phyloP scores from a whole-genome alignment of 2,797 vertebrate species.

The Eupleurogrammus muticus region DNA sequence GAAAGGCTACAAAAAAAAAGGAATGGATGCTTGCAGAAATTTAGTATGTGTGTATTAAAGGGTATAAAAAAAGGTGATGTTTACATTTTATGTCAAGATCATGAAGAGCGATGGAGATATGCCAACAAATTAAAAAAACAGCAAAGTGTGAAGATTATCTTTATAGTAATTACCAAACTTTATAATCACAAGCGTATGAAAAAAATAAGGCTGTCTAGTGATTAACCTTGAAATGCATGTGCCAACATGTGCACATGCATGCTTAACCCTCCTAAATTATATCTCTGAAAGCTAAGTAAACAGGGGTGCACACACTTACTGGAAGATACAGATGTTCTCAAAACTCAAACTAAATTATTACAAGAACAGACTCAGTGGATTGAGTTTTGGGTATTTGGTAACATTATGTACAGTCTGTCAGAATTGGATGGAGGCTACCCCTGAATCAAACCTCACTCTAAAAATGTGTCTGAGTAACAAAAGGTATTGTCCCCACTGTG shows the following conservation, averaged over 20 bases:
- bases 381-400: background rate
- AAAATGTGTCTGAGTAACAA: slow-evolving; percentile 37
- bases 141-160: slow-evolving; percentile 40
- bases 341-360: background rate
- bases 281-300: slow-evolving; percentile 36
- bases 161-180: slow-evolving; percentile 47
- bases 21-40: slow-evolving; percentile 22
- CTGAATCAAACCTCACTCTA: slow-evolving; percentile 7
- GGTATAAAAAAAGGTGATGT: slow-evolving; percentile 12
- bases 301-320: slow-evolving; percentile 8
- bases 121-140: slow-evolving; percentile 20
- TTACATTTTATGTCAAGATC: slow-evolving; percentile 6
- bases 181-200: slow-evolving; percentile 54
- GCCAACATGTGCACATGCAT: slow-evolving; percentile 41
- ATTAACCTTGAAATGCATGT: slow-evolving; percentile 42
- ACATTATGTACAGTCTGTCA: slow-evolving; percentile 3
- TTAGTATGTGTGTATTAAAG: slow-evolving; percentile 16
- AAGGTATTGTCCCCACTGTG: slow-evolving; percentile 34
- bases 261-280: slow-evolving; percentile 51
- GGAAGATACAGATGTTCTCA: slow-evolving; percentile 20
- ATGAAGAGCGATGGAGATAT: slow-evolving; percentile 28
- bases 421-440: slow-evolving; percentile 5
- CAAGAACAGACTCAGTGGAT: background rate
- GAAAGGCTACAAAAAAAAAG: slow-evolving; percentile 19
- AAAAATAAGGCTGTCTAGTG: slow-evolving; percentile 22